phyloP scores from a whole-genome alignment of 1,140 invertebrate genomes.

The Zophobas atratus region DNA sequence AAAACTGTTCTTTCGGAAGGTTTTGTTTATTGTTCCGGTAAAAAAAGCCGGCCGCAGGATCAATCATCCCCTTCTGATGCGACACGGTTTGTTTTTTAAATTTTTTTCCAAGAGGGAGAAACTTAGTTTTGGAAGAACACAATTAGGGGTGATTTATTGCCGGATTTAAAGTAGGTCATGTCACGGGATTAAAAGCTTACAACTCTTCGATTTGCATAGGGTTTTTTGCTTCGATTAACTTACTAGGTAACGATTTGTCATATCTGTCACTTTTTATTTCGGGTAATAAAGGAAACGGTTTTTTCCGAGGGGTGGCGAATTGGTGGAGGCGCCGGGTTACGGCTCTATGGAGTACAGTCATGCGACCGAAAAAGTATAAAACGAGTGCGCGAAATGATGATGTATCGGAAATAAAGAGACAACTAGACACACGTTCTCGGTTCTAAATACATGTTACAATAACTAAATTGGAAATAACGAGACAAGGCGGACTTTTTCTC shows the following conservation, averaged over 20 bases:
- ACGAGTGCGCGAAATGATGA: slow-evolving; percentile 4
- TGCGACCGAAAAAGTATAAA: background rate
- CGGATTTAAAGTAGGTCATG: slow-evolving; percentile 36
- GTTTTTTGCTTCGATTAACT: slow-evolving; percentile 42
- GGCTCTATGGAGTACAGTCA: background rate
- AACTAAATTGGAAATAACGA: too few relatives aligned
- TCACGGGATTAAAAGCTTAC: slow-evolving; percentile 37
- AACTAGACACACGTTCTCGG: too few relatives aligned
- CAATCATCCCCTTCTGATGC: slow-evolving; percentile 12
- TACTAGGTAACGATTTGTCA: slow-evolving; percentile 42
- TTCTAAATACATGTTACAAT: too few relatives aligned
- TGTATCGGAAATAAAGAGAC: slow-evolving; percentile 7
- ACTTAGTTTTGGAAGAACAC: slow-evolving; percentile 25
- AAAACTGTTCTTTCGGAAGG: too few relatives aligned
- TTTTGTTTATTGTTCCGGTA: background rate
- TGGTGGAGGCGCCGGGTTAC: background rate
- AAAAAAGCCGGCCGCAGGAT: background rate
- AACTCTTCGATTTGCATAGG: slow-evolving; percentile 36
- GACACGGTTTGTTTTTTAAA: slow-evolving; percentile 10
- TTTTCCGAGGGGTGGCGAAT: background rate
- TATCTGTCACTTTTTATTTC: slow-evolving; percentile 36
- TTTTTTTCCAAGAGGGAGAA: background rate
- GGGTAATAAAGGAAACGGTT: slow-evolving; percentile 23
- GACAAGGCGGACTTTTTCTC: too few relatives aligned
- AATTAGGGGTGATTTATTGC: slow-evolving; percentile 41